Percentiles rank a stretch among this genome's conserved stretches.
Evolutionary conservation across 2,888 invertebrate species (phyloP).

Genomic region (Pyrochroa serraticornis): DNA sequence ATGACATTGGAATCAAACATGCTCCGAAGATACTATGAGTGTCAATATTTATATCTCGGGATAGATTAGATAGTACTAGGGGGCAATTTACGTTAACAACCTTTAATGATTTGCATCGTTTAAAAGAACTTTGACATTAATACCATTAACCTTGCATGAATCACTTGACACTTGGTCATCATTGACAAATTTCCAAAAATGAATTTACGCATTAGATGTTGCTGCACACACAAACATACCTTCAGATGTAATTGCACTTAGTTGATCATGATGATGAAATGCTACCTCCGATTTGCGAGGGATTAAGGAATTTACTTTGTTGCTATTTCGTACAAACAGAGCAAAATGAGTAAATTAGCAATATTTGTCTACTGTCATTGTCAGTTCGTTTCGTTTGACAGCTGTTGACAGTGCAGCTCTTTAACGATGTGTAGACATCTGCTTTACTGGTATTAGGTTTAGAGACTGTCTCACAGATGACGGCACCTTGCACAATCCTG

Average conservation of each 20-base stretch:
- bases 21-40: conserved; percentile 13
- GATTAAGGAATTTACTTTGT: not conserved
- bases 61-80: conserved; percentile 35
- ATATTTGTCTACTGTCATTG: conserved; percentile 24
- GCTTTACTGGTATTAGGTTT: not conserved
- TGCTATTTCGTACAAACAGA: conserved; percentile 16
- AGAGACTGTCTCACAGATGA: not conserved
- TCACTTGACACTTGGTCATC: conserved; percentile 49
- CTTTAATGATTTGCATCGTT: conserved; percentile 39
- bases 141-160: conserved; percentile 53
- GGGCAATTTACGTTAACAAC: conserved; percentile 33
- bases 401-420: conserved; percentile 16
- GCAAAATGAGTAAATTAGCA: conserved; percentile 21
- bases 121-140: conserved; percentile 48
- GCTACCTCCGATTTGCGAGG: not conserved
- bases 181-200: conserved; percentile 35
- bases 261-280: conserved; percentile 13
- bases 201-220: conserved; percentile 21
- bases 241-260: conserved; percentile 12
- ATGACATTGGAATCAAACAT: conserved; percentile 27
- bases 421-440: not conserved
- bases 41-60: conserved; percentile 36
- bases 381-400: too few species aligned
- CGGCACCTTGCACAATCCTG: too few species aligned
- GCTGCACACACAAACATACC: conserved; percentile 7